Evolutionary conservation across 2,797 vertebrate genomes (phyloP).

Genomic region (Sebastolobus alascanus): DNA sequence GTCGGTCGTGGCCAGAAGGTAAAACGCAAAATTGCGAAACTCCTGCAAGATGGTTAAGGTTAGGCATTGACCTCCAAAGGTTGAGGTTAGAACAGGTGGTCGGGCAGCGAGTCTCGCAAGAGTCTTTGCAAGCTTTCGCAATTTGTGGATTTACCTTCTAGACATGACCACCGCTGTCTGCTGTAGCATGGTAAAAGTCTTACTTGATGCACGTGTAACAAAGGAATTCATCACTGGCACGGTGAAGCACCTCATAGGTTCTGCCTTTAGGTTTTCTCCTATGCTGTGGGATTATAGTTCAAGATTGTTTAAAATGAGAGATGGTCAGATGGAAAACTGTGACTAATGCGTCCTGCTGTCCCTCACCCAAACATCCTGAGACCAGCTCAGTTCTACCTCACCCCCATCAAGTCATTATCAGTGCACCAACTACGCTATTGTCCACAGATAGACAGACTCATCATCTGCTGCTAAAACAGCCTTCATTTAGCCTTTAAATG

Average conservation of each 20-base stretch:
- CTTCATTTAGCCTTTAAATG: not conserved
- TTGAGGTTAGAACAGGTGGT: too few relatives aligned
- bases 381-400: conserved; percentile 21
- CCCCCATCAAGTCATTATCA: not conserved
- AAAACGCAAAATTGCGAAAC: too few relatives aligned
- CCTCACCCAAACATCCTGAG: conserved; percentile 10
- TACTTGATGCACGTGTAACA: conserved; percentile 2
- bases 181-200: not conserved
- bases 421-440: not conserved
- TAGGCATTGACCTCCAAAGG: too few relatives aligned
- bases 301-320: not conserved
- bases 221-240: not conserved
- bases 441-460: not conserved
- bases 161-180: not conserved
- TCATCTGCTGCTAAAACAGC: not conserved
- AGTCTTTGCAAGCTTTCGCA: too few relatives aligned
- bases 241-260: not conserved
- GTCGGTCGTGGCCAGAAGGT: too few relatives aligned
- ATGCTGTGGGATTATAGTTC: not conserved
- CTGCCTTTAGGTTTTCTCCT: not conserved
- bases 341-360: not conserved
- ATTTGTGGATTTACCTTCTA: too few relatives aligned
- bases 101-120: too few relatives aligned
- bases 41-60: too few relatives aligned
- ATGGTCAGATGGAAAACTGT: conserved; percentile 14